Percentiles rank a stretch among this genome's conserved stretches.
Evolutionary conservation across 2,888 invertebrate genomes (phyloP).

Genomic region (Gastracanthus pulcherrimus): DNA sequence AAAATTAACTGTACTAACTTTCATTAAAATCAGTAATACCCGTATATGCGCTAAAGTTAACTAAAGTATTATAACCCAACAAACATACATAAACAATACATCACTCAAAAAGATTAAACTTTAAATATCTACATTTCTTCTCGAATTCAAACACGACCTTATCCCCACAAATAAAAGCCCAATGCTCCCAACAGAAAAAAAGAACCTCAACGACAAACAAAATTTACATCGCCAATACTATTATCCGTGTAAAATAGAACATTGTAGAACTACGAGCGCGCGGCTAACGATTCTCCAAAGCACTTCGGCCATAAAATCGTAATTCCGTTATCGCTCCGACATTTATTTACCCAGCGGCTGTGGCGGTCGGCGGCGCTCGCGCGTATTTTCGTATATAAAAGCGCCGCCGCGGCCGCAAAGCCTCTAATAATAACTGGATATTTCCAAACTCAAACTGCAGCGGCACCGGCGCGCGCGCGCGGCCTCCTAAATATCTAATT

Average conservation of each 20-base stretch:
- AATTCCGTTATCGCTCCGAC: not conserved
- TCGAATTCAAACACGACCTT: too few relatives aligned
- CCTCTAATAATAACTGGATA: constrained; percentile 6
- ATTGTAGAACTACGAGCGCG: not conserved
- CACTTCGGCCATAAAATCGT: constrained; percentile 1
- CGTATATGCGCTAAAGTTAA: too few relatives aligned
- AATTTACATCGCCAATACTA: not conserved
- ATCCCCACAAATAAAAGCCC: too few relatives aligned
- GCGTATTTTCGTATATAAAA: constrained; percentile 5
- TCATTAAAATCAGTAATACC: too few relatives aligned
- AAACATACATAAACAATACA: too few relatives aligned
- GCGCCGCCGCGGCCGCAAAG: not conserved
- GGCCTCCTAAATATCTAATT: not conserved
- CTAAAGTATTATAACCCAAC: too few relatives aligned
- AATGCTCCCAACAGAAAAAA: not conserved
- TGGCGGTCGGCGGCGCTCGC: too few relatives aligned
- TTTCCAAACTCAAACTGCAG: constrained; percentile 2
- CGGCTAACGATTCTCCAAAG: too few relatives aligned
- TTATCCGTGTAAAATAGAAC: not conserved
- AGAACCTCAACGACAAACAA: not conserved
- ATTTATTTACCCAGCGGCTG: not conserved
- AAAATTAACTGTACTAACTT: too few relatives aligned
- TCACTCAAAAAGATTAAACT: too few relatives aligned
- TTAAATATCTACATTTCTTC: too few relatives aligned
- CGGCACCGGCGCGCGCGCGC: not conserved